Conservation (phyloP, 2,888 invertebrate genomes). For the Zeuzera pyrina region DNA sequence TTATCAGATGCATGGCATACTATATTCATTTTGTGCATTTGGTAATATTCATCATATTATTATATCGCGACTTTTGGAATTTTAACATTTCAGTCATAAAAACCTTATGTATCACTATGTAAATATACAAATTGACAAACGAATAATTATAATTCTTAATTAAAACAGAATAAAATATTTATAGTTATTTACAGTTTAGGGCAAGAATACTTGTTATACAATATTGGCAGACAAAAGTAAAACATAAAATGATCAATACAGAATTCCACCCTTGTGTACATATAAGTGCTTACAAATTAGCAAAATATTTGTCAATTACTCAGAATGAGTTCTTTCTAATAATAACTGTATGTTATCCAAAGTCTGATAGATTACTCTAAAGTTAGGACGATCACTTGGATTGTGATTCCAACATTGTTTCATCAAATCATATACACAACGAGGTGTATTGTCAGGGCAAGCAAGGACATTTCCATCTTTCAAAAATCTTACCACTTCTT, state of each 20-base stretch:
- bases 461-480: constrained; percentile 94
- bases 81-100: too few relatives aligned
- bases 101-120: too few relatives aligned
- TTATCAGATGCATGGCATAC: too few relatives aligned
- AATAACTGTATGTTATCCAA: constrained; percentile 78
- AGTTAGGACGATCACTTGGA: constrained; percentile 88
- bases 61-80: too few relatives aligned
- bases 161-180: constrained; percentile 9
- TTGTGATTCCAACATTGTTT: constrained; percentile 93
- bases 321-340: constrained; percentile 59
- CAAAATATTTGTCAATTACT: constrained; percentile 30
- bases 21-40: too few relatives aligned
- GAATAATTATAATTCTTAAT: constrained; percentile 8
- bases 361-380: constrained; percentile 85
- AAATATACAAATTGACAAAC: constrained; percentile 14
- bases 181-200: constrained; percentile 13
- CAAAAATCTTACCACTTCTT: constrained; percentile 95
- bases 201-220: constrained; percentile 12
- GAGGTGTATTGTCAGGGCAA: constrained; percentile 92
- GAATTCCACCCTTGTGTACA: background rate
- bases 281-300: background rate
- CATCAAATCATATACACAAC: constrained; percentile 92
- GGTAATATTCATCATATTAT: too few relatives aligned
- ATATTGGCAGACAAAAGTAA: constrained; percentile 6
- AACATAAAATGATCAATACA: constrained; percentile 18